phyloP scores from a whole-genome alignment of 2,797 vertebrate genomes.

The Eremophila alpestris region DNA sequence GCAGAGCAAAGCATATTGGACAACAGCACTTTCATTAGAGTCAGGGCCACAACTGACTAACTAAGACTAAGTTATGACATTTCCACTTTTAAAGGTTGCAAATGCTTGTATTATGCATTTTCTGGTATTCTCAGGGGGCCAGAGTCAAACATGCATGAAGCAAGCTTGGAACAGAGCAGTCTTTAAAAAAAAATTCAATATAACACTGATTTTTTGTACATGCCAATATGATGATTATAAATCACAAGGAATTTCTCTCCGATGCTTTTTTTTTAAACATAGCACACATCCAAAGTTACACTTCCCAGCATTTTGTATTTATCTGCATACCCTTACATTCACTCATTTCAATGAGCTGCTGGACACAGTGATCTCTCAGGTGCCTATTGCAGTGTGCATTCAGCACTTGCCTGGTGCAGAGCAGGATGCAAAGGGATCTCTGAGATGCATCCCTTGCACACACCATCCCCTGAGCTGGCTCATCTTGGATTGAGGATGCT shows the following conservation, averaged over 20 bases:
- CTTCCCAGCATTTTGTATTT: background rate
- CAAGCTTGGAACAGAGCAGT: background rate
- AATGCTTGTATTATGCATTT: background rate
- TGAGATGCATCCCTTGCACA: background rate
- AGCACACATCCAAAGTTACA: background rate
- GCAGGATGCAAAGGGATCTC: background rate
- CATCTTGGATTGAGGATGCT: background rate
- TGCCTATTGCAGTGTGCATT: background rate
- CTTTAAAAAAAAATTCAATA: background rate
- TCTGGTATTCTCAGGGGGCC: background rate
- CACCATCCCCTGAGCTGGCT: background rate
- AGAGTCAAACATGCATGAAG: background rate
- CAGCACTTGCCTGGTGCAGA: background rate
- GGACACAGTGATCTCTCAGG: background rate
- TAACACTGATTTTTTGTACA: background rate
- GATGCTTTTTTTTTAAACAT: background rate
- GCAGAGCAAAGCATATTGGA: background rate
- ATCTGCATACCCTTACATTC: background rate
- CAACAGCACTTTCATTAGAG: slow-evolving; percentile 5
- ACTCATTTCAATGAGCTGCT: background rate
- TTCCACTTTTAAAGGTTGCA: slow-evolving; percentile 23
- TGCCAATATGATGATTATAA: background rate
- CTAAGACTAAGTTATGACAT: slow-evolving; percentile 34
- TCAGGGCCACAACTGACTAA: slow-evolving; percentile 29
- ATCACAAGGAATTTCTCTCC: background rate